phyloP scores from a whole-genome alignment of 2,113 vertebrate genomes.

The Pomatorhinus ruficollis region DNA sequence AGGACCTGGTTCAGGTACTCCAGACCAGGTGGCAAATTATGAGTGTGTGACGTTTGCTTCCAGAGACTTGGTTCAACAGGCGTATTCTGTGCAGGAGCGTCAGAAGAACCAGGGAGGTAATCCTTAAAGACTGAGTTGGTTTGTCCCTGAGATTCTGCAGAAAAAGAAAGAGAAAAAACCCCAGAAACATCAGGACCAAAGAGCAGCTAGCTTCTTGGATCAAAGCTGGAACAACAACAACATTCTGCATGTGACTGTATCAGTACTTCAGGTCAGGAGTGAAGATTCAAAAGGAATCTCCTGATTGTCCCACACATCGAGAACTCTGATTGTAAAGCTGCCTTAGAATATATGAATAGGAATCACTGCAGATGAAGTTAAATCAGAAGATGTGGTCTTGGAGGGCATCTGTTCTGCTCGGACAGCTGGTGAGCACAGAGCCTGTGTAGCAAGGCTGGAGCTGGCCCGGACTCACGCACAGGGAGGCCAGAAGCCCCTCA shows the following conservation, averaged over 20 bases:
- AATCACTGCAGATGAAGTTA: neutral
- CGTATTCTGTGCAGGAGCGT: neutral
- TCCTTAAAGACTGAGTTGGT: slow-evolving; percentile 8
- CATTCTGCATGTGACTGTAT: neutral
- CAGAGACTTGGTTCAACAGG: neutral
- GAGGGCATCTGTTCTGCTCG: neutral
- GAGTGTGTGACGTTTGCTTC: neutral
- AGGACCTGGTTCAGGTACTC: slow-evolving; percentile 77
- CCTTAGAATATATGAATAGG: neutral
- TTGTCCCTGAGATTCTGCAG: slow-evolving; percentile 50
- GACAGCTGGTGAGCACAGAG: neutral
- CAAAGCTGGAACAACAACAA: neutral
- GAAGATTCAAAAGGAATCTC: neutral
- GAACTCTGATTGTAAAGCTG: neutral
- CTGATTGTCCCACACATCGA: fast-evolving
- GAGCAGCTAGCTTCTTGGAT: neutral
- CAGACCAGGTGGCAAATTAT: slow-evolving; percentile 73
- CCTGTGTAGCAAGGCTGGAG: neutral
- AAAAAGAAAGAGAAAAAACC: neutral
- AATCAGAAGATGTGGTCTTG: neutral
- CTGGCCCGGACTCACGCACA: neutral
- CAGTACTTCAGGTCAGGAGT: neutral
- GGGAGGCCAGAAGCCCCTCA: neutral
- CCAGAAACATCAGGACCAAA: neutral
- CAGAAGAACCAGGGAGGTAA: slow-evolving; percentile 66